Evolutionary conservation across 30 jellyfish, hydroid and myxozoan species (phyloP).

Genomic region (Turritopsis dohrnii): DNA sequence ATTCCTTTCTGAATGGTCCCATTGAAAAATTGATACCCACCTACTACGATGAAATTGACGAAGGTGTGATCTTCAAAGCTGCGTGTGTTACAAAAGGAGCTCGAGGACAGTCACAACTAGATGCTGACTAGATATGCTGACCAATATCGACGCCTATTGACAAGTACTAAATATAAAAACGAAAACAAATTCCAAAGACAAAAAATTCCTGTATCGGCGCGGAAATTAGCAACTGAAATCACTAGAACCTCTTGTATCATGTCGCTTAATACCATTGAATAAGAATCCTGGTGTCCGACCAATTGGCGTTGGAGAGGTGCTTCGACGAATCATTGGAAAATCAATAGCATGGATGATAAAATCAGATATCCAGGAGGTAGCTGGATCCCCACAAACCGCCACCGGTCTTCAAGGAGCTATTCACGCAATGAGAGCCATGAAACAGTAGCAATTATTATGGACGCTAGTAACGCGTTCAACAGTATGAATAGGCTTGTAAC

Average conservation of each 20-base stretch:
- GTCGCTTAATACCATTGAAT: constrained; percentile 29
- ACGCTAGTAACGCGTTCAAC: too few species aligned
- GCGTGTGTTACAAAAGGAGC: constrained; percentile 40
- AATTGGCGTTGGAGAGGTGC: constrained; percentile 35
- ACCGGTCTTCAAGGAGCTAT: constrained; percentile 35
- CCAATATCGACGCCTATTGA: background rate
- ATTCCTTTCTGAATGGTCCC: too few species aligned
- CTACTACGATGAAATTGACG: too few species aligned
- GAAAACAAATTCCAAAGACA: constrained; percentile 24
- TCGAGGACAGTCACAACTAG: constrained; percentile 23
- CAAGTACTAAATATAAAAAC: constrained; percentile 4
- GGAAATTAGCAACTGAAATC: constrained; percentile 18
- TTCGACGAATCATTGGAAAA: constrained; percentile 32
- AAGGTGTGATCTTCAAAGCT: too few species aligned
- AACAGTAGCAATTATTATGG: constrained; percentile 34
- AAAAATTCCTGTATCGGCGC: constrained; percentile 21
- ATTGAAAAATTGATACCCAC: too few species aligned
- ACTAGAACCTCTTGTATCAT: constrained; percentile 20
- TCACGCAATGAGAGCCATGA: constrained; percentile 31
- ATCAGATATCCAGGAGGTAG: constrained; percentile 18
- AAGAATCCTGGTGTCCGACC: constrained; percentile 39
- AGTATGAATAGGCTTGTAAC: too few species aligned
- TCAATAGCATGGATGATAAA: constrained; percentile 22
- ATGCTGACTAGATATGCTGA: constrained; percentile 9
- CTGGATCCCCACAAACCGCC: constrained; percentile 32